These are phyloP conservation scores for Sclerodermus sp. DNA, from an alignment of 2,888 invertebrate genomes.

Conservation along the genomic window DNA sequence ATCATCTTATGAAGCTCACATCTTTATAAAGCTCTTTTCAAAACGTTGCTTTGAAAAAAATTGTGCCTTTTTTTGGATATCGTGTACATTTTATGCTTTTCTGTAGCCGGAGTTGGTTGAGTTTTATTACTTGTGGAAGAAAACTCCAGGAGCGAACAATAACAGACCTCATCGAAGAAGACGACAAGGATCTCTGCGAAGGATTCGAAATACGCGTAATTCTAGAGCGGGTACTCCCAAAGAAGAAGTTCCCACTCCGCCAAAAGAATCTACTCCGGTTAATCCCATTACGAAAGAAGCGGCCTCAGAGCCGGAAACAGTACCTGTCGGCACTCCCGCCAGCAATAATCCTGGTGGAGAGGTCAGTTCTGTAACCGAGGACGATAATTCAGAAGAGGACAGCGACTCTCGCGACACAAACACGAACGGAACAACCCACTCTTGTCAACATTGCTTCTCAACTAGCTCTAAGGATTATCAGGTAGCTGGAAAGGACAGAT, in stretches of 20 bases:
- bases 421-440: constrained; percentile 53
- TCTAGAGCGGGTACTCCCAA: constrained; percentile 79
- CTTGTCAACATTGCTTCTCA: constrained; percentile 75
- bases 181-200: constrained; percentile 81
- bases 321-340: constrained; percentile 44
- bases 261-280: constrained; percentile 40
- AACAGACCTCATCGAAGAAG: constrained; percentile 92
- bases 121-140: constrained; percentile 99
- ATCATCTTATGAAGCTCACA: too few species aligned
- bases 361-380: constrained; percentile 77
- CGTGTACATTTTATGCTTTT: constrained; percentile 23
- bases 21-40: too few species aligned
- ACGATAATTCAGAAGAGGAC: constrained; percentile 93
- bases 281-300: constrained; percentile 41
- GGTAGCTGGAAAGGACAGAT: constrained; percentile 69
- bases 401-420: constrained; percentile 86
- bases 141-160: constrained; percentile 96
- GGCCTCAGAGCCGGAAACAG: constrained; percentile 55
- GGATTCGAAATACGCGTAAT: constrained; percentile 86
- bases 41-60: too few species aligned
- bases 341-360: constrained; percentile 60
- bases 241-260: constrained; percentile 70
- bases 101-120: constrained; percentile 89
- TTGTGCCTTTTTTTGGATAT: not conserved
- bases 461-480: constrained; percentile 61